Conservation (phyloP, 1,140 invertebrate genomes). For the Procambarus virginalis region DNA sequence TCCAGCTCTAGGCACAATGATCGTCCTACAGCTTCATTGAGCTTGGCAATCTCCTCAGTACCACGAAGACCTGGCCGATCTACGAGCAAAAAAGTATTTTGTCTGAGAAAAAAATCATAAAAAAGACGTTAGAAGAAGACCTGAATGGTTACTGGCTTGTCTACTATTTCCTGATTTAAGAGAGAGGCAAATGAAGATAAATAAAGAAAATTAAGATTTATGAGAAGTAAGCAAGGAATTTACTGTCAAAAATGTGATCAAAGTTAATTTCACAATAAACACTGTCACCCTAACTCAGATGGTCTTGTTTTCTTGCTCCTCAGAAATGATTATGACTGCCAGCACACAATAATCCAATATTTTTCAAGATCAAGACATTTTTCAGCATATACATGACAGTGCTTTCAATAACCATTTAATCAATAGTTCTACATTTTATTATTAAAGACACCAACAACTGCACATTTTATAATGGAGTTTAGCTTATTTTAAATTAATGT, state of each 20-base stretch:
- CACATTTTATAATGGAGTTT: neutral
- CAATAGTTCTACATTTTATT: neutral
- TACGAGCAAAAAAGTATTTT: neutral
- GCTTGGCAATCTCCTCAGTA: slow-evolving; percentile 52
- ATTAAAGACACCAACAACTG: neutral
- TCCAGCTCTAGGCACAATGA: slow-evolving; percentile 47
- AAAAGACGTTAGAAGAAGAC: neutral
- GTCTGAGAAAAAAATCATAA: neutral
- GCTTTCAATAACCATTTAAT: neutral
- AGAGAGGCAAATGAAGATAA: neutral
- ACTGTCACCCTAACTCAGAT: neutral
- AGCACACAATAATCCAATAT: neutral
- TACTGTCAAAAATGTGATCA: neutral
- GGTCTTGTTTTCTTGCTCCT: neutral
- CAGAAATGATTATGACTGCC: neutral
- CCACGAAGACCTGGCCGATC: slow-evolving; percentile 61
- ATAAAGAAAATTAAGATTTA: slow-evolving; percentile 7
- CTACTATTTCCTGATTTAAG: neutral
- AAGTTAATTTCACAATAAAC: neutral
- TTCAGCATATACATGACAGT: neutral
- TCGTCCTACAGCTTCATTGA: slow-evolving; percentile 44
- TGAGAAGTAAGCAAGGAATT: slow-evolving; percentile 2
- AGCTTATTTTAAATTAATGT: neutral
- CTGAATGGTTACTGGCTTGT: slow-evolving; percentile 46
- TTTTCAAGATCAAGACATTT: neutral